Base-by-base conservation (phyloP, 2,888 invertebrate genomes). In the Apotomis capreana region DNA sequence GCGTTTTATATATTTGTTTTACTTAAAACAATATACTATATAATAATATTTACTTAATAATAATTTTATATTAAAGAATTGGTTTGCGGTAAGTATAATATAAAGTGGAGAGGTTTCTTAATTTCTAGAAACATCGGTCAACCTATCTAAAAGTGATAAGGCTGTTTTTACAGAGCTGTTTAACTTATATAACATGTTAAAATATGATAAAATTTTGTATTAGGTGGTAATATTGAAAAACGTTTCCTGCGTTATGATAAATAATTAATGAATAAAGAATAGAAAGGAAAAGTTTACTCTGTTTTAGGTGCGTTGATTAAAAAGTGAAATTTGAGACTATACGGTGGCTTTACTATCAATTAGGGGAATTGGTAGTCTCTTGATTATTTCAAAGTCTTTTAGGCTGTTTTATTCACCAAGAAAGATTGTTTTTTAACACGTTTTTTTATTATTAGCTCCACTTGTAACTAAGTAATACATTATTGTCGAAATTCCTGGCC, bases 111-210 rank as follows among this genome's bases (percentile, higher is more conserved):
- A 6, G 3, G 3, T 0, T 36, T 12, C 13, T 8, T 36, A 6
- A 40, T 46, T 5, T 13, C 36, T 37, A 10, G 37, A 63, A n/a
- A 5, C 1, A 26, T 26, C 26, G 26, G 2, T 26, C 26, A 26
- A 26, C 26, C 26, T 26, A 26, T 26, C 26, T 26, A 26, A 26
- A 51, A 65, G 65, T 64, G 44, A 13, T n/a, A 3, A 5, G 10
- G 10, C 62, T 62, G 55, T 51, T 13, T 40, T 6, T 40, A 60
- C 4, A 10, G 37, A 6, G 15, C n/a, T 62, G 0, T 57, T n/a
- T 10, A 40, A 51, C 40, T 57, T 51, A 63, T 58, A 40, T 69
- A 26, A 26, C 8, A 57, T 15, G 46, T 49, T 62, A 68, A 69
- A 57, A 57, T 15, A 58, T 9, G n/a, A n/a, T 5, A n/a, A 52